A percentile compares a stretch with the other conserved stretches of the same genome.
Evolutionary conservation across 2,113 vertebrate species (phyloP).

Genomic region (Ammodytes marinus): DNA sequence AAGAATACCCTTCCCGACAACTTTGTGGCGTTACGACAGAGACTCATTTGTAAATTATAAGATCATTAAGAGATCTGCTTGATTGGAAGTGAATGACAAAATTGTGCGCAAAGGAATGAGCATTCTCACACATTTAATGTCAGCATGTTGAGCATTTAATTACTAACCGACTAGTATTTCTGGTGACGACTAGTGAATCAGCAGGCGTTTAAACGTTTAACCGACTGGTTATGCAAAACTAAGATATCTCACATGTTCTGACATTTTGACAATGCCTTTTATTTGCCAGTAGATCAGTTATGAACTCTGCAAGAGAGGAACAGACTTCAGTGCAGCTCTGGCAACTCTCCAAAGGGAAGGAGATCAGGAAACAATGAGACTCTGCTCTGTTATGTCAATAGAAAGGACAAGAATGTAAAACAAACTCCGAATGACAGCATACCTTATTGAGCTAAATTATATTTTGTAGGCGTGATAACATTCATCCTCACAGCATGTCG

Average conservation of each 20-base stretch:
- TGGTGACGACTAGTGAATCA: too few relatives aligned
- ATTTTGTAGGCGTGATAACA: neutral
- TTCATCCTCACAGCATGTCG: neutral
- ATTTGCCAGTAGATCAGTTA: too few relatives aligned
- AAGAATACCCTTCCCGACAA: neutral
- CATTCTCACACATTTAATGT: neutral
- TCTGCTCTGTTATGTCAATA: conserved; percentile 9
- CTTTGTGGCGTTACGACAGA: neutral
- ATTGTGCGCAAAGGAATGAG: neutral
- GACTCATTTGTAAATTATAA: neutral
- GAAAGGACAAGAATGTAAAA: neutral
- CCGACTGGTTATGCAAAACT: neutral
- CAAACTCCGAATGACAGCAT: neutral
- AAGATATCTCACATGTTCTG: neutral
- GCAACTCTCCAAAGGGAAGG: neutral
- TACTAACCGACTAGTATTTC: too few relatives aligned
- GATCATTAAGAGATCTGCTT: neutral
- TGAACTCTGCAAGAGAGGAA: neutral
- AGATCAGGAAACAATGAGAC: neutral
- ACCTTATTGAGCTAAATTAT: neutral
- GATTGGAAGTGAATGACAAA: neutral
- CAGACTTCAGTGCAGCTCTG: neutral
- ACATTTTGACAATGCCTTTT: neutral
- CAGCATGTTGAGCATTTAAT: too few relatives aligned
- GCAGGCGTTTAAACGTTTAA: too few relatives aligned